Conservation (phyloP, 2,888 invertebrate genomes). For the Dicyrtoma fusca region DNA sequence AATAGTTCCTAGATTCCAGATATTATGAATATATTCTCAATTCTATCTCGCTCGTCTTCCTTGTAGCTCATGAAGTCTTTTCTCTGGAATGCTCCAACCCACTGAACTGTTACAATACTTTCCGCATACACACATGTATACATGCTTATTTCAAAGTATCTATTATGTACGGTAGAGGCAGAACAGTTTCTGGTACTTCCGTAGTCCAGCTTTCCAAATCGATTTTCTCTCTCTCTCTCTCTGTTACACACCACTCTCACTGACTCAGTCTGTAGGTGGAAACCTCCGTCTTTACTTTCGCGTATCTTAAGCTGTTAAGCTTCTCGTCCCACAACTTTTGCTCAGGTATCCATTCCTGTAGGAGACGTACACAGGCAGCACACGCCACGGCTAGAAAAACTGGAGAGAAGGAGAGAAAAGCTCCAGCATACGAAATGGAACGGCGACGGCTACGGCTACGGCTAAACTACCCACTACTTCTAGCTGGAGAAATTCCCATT, state of each 20-base stretch:
- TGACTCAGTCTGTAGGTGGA: neutral
- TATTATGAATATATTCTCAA: neutral
- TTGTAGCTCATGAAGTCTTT: neutral
- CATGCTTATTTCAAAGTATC: too few relatives aligned
- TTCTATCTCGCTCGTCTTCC: neutral
- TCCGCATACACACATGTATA: too few relatives aligned
- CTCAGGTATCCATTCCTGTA: neutral
- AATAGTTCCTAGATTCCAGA: constrained; percentile 12
- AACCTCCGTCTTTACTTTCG: neutral
- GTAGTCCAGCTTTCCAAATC: constrained; percentile 31
- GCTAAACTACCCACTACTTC: too few relatives aligned
- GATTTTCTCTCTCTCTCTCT: constrained; percentile 25
- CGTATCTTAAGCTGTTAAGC: constrained; percentile 14
- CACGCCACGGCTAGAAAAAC: neutral
- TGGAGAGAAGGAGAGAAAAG: too few relatives aligned
- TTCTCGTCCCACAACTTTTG: neutral
- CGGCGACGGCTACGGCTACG: too few relatives aligned
- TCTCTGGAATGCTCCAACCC: constrained; percentile 9
- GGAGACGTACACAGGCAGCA: neutral
- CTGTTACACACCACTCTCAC: constrained; percentile 7
- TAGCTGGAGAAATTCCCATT: too few relatives aligned
- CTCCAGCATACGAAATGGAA: too few relatives aligned
- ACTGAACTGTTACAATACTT: neutral
- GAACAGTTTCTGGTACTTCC: constrained; percentile 3
- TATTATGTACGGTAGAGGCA: neutral